Conservation (phyloP, 1,140 invertebrate genomes). For the Heliconius congener region DNA sequence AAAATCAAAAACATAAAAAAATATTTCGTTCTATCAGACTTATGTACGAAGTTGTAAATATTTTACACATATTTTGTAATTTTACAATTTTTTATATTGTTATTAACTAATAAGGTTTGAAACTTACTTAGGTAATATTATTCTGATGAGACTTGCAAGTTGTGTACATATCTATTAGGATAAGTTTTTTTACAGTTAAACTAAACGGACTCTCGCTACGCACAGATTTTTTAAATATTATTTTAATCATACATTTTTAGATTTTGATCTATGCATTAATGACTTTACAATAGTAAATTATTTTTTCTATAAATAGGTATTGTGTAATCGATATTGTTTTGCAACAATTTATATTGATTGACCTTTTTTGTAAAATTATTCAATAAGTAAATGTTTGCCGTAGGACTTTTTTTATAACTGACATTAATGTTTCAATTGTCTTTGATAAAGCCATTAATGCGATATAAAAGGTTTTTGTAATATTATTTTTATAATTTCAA, state of each 20-base stretch:
- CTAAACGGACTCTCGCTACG: conserved; percentile 7
- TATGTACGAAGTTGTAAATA: conserved; percentile 76
- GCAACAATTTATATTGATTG: neutral
- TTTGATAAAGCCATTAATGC: conserved; percentile 7
- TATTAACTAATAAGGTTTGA: conserved; percentile 73
- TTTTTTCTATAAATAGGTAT: neutral
- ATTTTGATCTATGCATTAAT: neutral
- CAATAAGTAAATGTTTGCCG: neutral
- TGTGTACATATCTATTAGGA: conserved; percentile 79
- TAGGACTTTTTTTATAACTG: too few relatives aligned
- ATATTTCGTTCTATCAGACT: conserved; percentile 40
- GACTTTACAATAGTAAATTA: neutral
- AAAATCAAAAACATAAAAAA: conserved; percentile 1
- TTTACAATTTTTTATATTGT: conserved; percentile 70
- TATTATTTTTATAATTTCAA: conserved; percentile 24
- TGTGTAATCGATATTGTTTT: neutral
- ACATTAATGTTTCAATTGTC: neutral
- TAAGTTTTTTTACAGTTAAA: conserved; percentile 60
- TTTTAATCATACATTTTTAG: neutral
- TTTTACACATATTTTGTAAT: conserved; percentile 75
- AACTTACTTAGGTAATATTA: conserved; percentile 68
- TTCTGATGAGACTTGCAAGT: conserved; percentile 76
- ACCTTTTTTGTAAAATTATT: neutral
- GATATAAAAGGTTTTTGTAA: conserved; percentile 17
- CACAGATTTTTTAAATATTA: conserved; percentile 4